Base-by-base conservation (phyloP, 2,888 invertebrate genomes). In the Thecocarcelia acutangulata region DNA sequence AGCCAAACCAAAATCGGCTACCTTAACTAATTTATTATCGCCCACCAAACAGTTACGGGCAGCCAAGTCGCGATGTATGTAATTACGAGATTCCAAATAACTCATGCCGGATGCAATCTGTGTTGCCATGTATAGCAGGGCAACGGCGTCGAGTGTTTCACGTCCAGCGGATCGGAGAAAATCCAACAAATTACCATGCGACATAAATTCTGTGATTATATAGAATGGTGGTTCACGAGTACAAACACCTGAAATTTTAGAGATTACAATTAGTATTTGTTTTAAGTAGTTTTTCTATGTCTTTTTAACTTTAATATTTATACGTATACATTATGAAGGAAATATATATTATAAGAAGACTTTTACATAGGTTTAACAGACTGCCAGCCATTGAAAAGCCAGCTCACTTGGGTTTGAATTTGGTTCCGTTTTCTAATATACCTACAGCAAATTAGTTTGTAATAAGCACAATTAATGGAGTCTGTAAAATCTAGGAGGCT, bases 141-240 rank as follows among this genome's bases (percentile, higher is more conserved):
- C 97, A 3, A 98, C 97, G 12, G 98, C 98, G 86, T 97, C 97
- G 64, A 99, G 95, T 88, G 96, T 95, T 85, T 95, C 95, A 86
- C 95, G 94, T 88, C 95, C 96, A 79, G 95, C 96, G 85, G 95
- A 95, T 70, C 99, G 94, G 85, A 99, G 92, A 91, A 97, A 99
- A 91, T 99, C 99, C 78, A 99, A 92, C 85, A 99, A 93, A 92
- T 99, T 99, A 72, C 99, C 99, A 87, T 98, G 96, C 87, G 97
- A 96, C 99, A 99, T 99, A 91, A 98, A 99, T 92, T 99, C 99
- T 15, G 99, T 99, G 88, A 99, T 97, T 87, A 99, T 99, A 92
- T 99, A 99, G 92, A 99, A 99, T 4, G 99, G 99, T 12, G 99
- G 98, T 91, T 99, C 99, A 75, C 98, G 93, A 0, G 98, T 99